A percentile compares a stretch with the other conserved stretches of the same genome.
These are phyloP conservation scores for Diarsia mendica DNA, from an alignment of 2,888 invertebrate species.

Conservation along the genomic window DNA sequence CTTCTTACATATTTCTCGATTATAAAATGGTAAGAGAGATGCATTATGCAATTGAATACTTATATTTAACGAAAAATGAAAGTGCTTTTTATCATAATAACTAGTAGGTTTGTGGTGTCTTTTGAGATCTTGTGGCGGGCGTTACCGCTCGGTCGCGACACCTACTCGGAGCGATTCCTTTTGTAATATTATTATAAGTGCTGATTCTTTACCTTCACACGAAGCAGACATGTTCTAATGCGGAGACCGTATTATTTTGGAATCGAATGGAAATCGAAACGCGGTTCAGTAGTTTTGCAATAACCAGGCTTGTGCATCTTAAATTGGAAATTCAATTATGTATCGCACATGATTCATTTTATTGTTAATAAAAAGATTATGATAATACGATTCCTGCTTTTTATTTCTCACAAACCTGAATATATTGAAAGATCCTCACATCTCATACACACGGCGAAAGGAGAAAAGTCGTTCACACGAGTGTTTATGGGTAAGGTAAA, in stretches of 20 bases:
- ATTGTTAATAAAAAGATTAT: constrained; percentile 90
- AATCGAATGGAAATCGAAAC: constrained; percentile 67
- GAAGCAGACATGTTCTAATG: constrained; percentile 66
- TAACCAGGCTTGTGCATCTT: constrained; percentile 84
- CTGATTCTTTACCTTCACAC: constrained; percentile 75
- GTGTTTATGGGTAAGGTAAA: constrained; percentile 29
- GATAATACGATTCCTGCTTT: constrained; percentile 77
- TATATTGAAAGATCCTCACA: neutral
- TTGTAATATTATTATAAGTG: constrained; percentile 76
- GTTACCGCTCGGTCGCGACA: constrained; percentile 57
- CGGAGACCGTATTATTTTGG: constrained; percentile 62
- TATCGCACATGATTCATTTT: constrained; percentile 89
- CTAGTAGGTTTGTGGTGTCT: constrained; percentile 75
- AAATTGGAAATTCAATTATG: constrained; percentile 87
- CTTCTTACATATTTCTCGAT: constrained; percentile 89
- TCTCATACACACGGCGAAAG: neutral
- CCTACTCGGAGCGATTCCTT: constrained; percentile 75
- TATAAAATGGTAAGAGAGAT: constrained; percentile 87
- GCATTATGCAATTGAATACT: constrained; percentile 83
- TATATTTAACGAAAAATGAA: constrained; percentile 82
- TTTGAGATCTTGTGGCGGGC: constrained; percentile 59
- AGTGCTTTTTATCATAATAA: constrained; percentile 86
- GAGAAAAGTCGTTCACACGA: constrained; percentile 17
- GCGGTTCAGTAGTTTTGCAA: constrained; percentile 76
- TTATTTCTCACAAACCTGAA: constrained; percentile 62